Evolutionary conservation across 1,140 invertebrate genomes (phyloP), one percentile per base, ranked within the genome.

Genomic region (Drosophila tani): DNA sequence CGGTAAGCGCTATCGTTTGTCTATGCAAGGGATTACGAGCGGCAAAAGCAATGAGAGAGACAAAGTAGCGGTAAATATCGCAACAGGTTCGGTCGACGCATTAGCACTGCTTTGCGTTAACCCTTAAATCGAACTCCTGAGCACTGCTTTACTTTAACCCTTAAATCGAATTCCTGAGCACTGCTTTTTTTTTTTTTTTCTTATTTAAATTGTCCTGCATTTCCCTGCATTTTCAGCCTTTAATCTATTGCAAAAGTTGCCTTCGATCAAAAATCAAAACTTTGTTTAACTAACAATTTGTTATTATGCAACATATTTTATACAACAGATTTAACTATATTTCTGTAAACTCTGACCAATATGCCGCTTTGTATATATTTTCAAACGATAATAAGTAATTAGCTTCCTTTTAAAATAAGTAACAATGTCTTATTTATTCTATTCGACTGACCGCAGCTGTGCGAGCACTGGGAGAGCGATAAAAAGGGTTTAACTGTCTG

Each of bases 11-110:
- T 50, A 49, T 43, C 59, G 56, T 58, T 80, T 60, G 32, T 70
- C 75, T 77, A 68, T 80, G 80, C 80, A 78, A 41, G 75, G 70
- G 71, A 83, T 86, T 85, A 86, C 79, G 49, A 80, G 68, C 68
- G 56, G 67, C 5, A 35, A 46, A 35, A n/a, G 50, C 27, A 32
- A 14, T 35, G n/a, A 1, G 50, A 11, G 50, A 17, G 11, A 8
- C 50, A 12, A 27, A 53, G 51, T 75, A 46, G 62, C 49, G 67
- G 67, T 69, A 69, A 69, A 69, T 27, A 51, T 47, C 29, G 40
- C 27, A 46, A 70, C 67, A 70, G 29, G 49, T 27, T 17, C 14
- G 67, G 19, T 32, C 19, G 24, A 17, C 8, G 14, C 17, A 32
- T n/a, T 65, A 67, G 63, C n/a, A 51, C 38, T 50, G 60, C 60